Evolutionary conservation across 53 echinoderm and acorn worm species (phyloP).

Genomic region (Stichopus horrens): DNA sequence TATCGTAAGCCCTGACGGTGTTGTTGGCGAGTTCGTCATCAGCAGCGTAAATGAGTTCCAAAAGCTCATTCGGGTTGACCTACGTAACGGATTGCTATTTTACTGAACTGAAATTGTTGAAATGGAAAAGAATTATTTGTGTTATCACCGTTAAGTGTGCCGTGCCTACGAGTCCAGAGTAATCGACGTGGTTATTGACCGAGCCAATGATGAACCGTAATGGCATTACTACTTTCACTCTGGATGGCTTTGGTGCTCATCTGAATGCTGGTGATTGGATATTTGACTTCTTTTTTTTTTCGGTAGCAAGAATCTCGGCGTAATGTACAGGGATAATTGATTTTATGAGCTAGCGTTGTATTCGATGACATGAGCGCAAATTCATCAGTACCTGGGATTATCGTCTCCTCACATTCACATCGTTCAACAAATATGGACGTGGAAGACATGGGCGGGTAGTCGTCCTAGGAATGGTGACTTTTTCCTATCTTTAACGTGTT

Average conservation of each 20-base stretch:
- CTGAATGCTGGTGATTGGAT: conserved; percentile 56
- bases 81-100: not conserved
- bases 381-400: conserved; percentile 24
- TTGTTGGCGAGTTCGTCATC: not conserved
- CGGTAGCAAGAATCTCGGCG: too few species aligned
- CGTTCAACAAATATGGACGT: too few species aligned
- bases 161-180: conserved; percentile 51
- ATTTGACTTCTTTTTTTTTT: conserved; percentile 68
- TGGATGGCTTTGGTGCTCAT: conserved; percentile 63
- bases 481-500: too few species aligned
- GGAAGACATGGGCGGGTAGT: conserved; percentile 50
- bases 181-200: conserved; percentile 62
- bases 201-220: conserved; percentile 48
- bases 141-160: conserved; percentile 52
- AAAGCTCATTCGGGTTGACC: not conserved
- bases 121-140: conserved; percentile 64
- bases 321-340: too few species aligned
- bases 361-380: conserved; percentile 13
- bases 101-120: conserved; percentile 42
- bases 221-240: conserved; percentile 50
- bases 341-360: too few species aligned
- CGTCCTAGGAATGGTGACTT: too few species aligned
- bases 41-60: too few species aligned
- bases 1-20: conserved; percentile 32
- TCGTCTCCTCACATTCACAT: conserved; percentile 51